Evolutionary conservation across 2,888 invertebrate genomes (phyloP).

Genomic region (Aporophyla lueneburgensis): DNA sequence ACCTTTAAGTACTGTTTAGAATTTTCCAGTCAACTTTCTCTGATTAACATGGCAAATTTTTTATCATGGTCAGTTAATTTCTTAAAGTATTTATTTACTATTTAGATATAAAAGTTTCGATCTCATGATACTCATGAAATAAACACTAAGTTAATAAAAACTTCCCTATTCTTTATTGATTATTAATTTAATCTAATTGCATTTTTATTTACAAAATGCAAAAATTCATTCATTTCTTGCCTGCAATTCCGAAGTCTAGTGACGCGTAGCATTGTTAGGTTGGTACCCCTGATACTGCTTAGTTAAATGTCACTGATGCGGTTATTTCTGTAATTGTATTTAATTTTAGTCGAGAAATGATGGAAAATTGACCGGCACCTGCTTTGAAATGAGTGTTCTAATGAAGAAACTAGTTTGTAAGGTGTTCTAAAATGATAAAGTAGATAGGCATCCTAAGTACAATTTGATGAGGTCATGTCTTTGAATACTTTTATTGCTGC

Average conservation of each 20-base stretch:
- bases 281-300: constrained; percentile 31
- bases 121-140: neutral
- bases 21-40: neutral
- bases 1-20: neutral
- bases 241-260: constrained; percentile 26
- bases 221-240: constrained; percentile 18
- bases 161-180: constrained; percentile 1
- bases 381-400: constrained; percentile 20
- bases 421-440: constrained; percentile 13
- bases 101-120: neutral
- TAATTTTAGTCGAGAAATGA: constrained; percentile 31
- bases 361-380: constrained; percentile 31
- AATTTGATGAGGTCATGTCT: neutral
- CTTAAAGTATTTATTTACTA: neutral
- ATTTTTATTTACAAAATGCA: constrained; percentile 8
- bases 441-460: neutral
- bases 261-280: constrained; percentile 39
- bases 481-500: neutral
- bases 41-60: neutral
- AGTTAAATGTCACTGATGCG: constrained; percentile 49
- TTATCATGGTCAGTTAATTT: neutral
- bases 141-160: neutral
- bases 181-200: constrained; percentile 34
- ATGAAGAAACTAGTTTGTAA: constrained; percentile 34
- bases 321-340: constrained; percentile 39